Evolutionary conservation across 2,888 invertebrate species (phyloP).

Genomic region (Crepidodera aurea): DNA sequence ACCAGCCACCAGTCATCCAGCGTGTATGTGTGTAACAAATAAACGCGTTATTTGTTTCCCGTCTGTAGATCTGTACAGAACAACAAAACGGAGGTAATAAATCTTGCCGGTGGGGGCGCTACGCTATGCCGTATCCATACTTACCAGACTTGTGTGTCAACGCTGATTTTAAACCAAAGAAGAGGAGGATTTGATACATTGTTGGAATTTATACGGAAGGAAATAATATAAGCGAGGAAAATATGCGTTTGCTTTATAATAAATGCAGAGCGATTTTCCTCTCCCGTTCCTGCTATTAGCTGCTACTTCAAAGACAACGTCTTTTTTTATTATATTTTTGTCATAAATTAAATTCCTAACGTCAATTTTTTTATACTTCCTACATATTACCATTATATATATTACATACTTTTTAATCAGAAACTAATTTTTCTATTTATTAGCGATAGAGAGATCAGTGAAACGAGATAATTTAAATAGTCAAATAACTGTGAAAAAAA

Average conservation of each 20-base stretch:
- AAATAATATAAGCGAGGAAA: constrained; percentile 29
- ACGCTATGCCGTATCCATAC: constrained; percentile 39
- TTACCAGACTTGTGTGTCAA: constrained; percentile 43
- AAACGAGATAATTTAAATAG: too few relatives aligned
- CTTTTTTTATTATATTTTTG: too few relatives aligned
- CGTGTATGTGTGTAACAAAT: constrained; percentile 22
- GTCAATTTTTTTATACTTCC: too few relatives aligned
- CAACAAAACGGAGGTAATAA: constrained; percentile 44
- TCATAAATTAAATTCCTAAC: too few relatives aligned
- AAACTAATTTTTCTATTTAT: too few relatives aligned
- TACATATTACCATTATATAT: too few relatives aligned
- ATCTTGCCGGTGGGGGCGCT: constrained; percentile 40
- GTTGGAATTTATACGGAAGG: constrained; percentile 29
- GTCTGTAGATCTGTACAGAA: constrained; percentile 37
- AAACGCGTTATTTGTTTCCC: constrained; percentile 35
- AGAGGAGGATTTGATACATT: constrained; percentile 39
- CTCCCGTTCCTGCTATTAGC: not conserved
- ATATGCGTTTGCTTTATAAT: constrained; percentile 27
- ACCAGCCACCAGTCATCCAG: constrained; percentile 5
- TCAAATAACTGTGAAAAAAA: too few relatives aligned
- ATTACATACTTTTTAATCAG: too few relatives aligned
- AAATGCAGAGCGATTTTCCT: constrained; percentile 10
- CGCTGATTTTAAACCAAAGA: constrained; percentile 48
- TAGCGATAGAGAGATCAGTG: too few relatives aligned
- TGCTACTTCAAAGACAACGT: not conserved